Conservation (phyloP, 2,888 invertebrate species). For the Brenthis ino region DNA sequence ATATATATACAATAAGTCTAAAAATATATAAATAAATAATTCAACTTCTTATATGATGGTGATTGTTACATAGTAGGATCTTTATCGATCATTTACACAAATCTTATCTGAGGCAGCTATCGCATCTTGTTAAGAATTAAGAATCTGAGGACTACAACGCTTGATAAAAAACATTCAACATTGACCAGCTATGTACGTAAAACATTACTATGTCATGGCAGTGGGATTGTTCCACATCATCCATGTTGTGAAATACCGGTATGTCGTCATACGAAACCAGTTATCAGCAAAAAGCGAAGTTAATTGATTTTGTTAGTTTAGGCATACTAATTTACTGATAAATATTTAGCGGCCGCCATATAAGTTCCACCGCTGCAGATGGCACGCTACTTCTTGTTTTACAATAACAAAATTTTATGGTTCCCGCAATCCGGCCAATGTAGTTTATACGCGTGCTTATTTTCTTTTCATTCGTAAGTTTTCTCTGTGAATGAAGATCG, state of each 20-base stretch:
- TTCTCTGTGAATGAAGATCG: constrained; percentile 40
- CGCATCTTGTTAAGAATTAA: constrained; percentile 35
- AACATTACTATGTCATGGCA: constrained; percentile 46
- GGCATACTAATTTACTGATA: constrained; percentile 75
- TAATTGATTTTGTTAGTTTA: constrained; percentile 77
- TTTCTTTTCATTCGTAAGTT: constrained; percentile 37
- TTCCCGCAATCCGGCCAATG: constrained; percentile 46
- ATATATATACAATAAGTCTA: not conserved
- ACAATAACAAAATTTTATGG: constrained; percentile 61
- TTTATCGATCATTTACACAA: constrained; percentile 22
- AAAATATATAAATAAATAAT: constrained; percentile 14
- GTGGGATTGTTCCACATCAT: constrained; percentile 43
- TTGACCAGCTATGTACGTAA: constrained; percentile 44
- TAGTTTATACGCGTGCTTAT: constrained; percentile 35
- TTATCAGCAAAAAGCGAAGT: constrained; percentile 60
- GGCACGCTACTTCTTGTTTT: constrained; percentile 57
- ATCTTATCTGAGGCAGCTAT: constrained; percentile 27
- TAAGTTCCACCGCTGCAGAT: constrained; percentile 66
- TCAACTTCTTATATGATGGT: constrained; percentile 9
- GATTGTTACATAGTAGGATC: constrained; percentile 15
- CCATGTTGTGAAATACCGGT: constrained; percentile 57
- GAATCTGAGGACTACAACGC: constrained; percentile 35
- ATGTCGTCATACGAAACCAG: constrained; percentile 59
- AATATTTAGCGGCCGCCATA: constrained; percentile 69
- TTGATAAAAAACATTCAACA: constrained; percentile 39